Percentiles rank a stretch among this genome's conserved stretches.
Evolutionary conservation across 2,888 invertebrate species (phyloP).

Genomic region (Mayetiola destructor): DNA sequence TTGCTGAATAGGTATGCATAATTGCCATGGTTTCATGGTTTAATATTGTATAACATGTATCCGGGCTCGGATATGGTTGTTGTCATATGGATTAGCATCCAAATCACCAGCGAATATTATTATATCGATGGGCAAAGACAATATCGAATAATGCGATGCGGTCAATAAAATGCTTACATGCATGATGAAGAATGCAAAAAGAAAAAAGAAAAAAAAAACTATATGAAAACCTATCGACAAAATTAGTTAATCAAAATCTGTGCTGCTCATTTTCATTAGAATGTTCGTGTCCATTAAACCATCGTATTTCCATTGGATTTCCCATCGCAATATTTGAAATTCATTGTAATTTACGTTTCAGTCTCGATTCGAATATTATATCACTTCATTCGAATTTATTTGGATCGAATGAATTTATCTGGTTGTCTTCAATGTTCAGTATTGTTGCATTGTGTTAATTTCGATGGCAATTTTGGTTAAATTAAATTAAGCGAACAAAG

Average conservation of each 20-base stretch:
- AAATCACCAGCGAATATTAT: slow-evolving; percentile 1
- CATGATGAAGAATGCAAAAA: too few relatives aligned
- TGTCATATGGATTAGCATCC: slow-evolving; percentile 9
- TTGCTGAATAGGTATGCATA: too few relatives aligned
- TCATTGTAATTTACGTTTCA: slow-evolving; percentile 8
- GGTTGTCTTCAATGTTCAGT: too few relatives aligned
- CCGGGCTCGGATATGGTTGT: too few relatives aligned
- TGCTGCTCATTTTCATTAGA: not conserved
- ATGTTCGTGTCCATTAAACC: not conserved
- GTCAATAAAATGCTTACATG: not conserved
- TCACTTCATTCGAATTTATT: not conserved
- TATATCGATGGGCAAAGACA: not conserved
- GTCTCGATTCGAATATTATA: not conserved
- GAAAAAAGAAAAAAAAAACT: too few relatives aligned
- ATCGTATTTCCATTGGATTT: not conserved
- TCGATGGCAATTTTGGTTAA: slow-evolving; percentile 2
- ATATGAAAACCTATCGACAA: not conserved
- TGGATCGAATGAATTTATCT: slow-evolving; percentile 5
- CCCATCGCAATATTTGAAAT: not conserved
- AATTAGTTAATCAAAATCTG: slow-evolving; percentile 12
- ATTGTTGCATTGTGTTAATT: not conserved
- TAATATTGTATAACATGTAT: too few relatives aligned
- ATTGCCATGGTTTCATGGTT: too few relatives aligned
- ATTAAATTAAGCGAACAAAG: slow-evolving; percentile 10
- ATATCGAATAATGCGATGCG: not conserved